phyloP scores from a whole-genome alignment of 2,797 vertebrate genomes.

The Leptodactylus fallax region DNA sequence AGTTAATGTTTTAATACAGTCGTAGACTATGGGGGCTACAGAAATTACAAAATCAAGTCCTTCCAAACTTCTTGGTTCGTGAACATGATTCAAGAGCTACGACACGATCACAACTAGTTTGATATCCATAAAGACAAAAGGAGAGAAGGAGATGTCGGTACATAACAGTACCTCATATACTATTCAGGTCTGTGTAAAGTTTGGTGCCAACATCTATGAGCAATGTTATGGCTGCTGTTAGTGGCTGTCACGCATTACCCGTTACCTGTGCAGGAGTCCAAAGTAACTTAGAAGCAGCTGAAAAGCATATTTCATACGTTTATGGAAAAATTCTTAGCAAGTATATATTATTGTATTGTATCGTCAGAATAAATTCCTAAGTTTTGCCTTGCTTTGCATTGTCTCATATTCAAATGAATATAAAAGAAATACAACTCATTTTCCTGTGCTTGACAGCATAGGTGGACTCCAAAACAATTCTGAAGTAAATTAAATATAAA shows the following conservation, averaged over 20 bases:
- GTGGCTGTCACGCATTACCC: not conserved
- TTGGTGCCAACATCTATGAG: not conserved
- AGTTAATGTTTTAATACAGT: too few relatives aligned
- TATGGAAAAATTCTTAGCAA: not conserved
- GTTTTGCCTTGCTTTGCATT: not conserved
- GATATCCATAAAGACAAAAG: too few relatives aligned
- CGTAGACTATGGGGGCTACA: too few relatives aligned
- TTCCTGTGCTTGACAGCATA: slow-evolving; percentile 3
- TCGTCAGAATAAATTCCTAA: not conserved
- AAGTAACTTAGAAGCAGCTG: not conserved
- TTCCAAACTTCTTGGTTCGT: too few relatives aligned
- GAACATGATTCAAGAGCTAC: too few relatives aligned
- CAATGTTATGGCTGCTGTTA: not conserved
- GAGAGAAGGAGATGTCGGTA: not conserved
- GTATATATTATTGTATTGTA: not conserved
- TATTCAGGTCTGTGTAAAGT: not conserved
- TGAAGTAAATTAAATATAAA: not conserved
- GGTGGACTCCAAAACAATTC: slow-evolving; percentile 9
- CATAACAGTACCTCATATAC: not conserved
- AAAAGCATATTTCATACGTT: not conserved
- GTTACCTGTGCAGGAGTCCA: not conserved
- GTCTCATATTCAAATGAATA: not conserved
- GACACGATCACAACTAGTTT: too few relatives aligned
- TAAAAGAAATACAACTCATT: not conserved
- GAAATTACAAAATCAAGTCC: too few relatives aligned